These are phyloP conservation scores for Cirrhinus molitorella DNA, from an alignment of 2,797 vertebrate genomes.

Conservation along the genomic window DNA sequence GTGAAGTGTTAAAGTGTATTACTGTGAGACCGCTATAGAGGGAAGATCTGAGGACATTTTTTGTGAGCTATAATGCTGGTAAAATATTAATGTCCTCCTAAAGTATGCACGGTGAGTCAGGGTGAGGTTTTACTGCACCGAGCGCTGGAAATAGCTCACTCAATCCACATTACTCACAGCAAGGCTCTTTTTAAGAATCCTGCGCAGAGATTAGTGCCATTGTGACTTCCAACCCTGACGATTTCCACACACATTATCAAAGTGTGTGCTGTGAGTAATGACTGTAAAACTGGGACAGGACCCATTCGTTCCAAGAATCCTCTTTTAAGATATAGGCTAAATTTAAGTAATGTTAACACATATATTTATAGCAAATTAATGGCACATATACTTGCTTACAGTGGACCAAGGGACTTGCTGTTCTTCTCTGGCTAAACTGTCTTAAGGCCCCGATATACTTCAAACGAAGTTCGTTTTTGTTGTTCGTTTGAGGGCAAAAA, in stretches of 20 bases:
- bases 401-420: not conserved
- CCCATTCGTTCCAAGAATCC: conserved; percentile 35
- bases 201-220: conserved; percentile 38
- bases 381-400: not conserved
- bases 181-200: conserved; percentile 52
- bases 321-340: conserved; percentile 30
- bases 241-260: conserved; percentile 38
- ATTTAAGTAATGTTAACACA: conserved; percentile 34
- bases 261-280: conserved; percentile 44
- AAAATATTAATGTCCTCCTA: conserved; percentile 46
- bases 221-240: conserved; percentile 44
- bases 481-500: too few species aligned
- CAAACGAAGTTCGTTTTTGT: too few species aligned
- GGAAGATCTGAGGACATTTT: conserved; percentile 9
- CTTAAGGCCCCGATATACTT: too few species aligned
- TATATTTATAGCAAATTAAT: conserved; percentile 18
- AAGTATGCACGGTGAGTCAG: conserved; percentile 48
- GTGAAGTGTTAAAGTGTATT: conserved; percentile 5
- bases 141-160: conserved; percentile 50
- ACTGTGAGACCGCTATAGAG: not conserved
- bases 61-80: conserved; percentile 32
- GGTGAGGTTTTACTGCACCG: conserved; percentile 34
- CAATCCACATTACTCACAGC: conserved; percentile 53
- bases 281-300: conserved; percentile 41
- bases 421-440: not conserved